Conservation (phyloP, 2,797 vertebrate genomes). For the Spinus pinus region DNA sequence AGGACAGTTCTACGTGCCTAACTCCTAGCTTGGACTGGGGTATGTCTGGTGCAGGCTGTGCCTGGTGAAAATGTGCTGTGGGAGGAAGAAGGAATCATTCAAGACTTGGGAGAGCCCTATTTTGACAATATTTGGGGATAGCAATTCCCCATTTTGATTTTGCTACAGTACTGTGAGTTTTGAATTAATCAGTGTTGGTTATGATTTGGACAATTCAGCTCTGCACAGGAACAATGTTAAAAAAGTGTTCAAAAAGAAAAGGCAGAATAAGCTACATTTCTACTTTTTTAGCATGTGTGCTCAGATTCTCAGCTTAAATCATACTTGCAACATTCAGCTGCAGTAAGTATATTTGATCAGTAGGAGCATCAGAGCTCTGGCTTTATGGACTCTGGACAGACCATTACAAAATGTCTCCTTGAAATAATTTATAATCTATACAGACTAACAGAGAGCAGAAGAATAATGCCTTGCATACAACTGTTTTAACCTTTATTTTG, state of each 20-base stretch:
- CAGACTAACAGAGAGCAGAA: background rate
- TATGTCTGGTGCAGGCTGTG: background rate
- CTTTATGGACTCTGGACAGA: background rate
- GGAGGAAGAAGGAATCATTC: background rate
- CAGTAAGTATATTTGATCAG: background rate
- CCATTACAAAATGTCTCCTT: background rate
- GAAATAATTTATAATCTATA: background rate
- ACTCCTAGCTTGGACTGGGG: background rate
- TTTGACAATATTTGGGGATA: background rate
- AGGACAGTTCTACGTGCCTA: background rate
- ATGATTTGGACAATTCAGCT: background rate
- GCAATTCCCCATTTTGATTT: background rate
- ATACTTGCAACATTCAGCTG: background rate
- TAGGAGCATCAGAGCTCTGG: background rate
- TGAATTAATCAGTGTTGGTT: background rate
- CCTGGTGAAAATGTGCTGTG: background rate
- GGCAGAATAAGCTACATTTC: background rate
- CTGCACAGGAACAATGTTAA: background rate
- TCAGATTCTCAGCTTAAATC: background rate
- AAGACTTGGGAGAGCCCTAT: background rate
- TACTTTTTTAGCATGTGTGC: background rate
- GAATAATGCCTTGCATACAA: background rate
- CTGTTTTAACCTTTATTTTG: background rate
- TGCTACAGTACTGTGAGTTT: background rate
- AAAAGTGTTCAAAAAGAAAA: background rate